Base-by-base conservation (phyloP, 2,888 invertebrate species). In the Caenorhabditis sp. region DNA sequence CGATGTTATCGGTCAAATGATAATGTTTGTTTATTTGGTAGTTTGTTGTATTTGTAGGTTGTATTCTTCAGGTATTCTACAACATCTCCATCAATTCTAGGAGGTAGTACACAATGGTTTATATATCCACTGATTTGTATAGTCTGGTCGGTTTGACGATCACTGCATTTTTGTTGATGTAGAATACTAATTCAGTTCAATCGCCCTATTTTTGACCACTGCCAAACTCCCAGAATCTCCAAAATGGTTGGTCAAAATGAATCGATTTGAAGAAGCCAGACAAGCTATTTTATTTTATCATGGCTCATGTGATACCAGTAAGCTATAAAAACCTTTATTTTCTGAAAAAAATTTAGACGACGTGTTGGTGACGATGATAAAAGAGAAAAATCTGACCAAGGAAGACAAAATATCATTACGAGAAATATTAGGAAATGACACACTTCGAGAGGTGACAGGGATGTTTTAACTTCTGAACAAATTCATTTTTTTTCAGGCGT, bases 151-250 rank as follows among this genome's bases (percentile, higher is more conserved):
- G 31, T 31, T 31, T 31, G 5, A 23, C 19, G 2, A 10, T 21
- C 51, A n/a, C 5, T n/a, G 8, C 4, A 50, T n/a, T n/a, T 12
- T 50, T 14, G 4, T n/a, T 50, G 4, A 5, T 5, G n/a, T 10
- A 50, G 8, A 51, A 51, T 21, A 23, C 21, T 23, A 3, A 5
- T 51, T 51, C 14, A 68, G 68, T n/a, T 60, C 57, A 1, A 17
- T 65, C 26, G 12, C 51, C 6, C 43, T 61, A 14, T 69, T 60
- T 24, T 1, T 69, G 2, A 23, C 36, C 10, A 61, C 69, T 0
- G 19, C 43, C 12, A 31, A 36, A 24, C 60, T 69, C 19, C 69
- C 64, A 4, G 69, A 69, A 17, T 69, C 69, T 14, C 69, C 69
- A 10, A 59, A 60, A 65, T 69, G 69, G 69, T 37, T 69, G 17